phyloP scores from a whole-genome alignment of 2,797 vertebrate genomes.

The Spea hammondii region DNA sequence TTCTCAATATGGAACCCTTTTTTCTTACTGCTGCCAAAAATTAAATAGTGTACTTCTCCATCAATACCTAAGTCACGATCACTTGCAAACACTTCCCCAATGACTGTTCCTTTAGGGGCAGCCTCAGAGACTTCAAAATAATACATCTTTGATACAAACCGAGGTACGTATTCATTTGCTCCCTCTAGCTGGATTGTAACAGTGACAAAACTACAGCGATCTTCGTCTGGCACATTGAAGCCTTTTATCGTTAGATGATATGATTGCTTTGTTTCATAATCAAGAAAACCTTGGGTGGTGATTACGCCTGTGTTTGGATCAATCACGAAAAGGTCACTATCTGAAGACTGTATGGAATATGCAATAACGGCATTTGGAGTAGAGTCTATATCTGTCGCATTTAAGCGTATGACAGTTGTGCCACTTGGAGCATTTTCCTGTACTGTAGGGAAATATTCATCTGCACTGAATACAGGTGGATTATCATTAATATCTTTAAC shows the following conservation, averaged over 20 bases:
- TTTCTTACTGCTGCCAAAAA: conserved; percentile 89
- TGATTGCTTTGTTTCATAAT: conserved; percentile 94
- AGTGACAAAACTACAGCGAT: conserved; percentile 90
- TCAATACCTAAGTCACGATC: conserved; percentile 92
- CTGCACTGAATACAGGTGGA: conserved; percentile 81
- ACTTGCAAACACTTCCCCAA: conserved; percentile 96
- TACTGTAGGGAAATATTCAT: conserved; percentile 86
- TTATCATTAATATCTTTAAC: conserved; percentile 94
- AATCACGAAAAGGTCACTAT: conserved; percentile 95
- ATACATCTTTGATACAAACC: conserved; percentile 96
- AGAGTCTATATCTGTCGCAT: conserved; percentile 84
- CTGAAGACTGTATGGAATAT: conserved; percentile 89
- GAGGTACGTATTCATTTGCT: conserved; percentile 95
- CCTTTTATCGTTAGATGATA: conserved; percentile 93
- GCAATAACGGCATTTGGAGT: conserved; percentile 87
- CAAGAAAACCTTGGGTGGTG: conserved; percentile 97
- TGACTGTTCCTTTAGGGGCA: conserved; percentile 80
- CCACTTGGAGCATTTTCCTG: conserved; percentile 96
- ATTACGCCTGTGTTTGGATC: conserved; percentile 92
- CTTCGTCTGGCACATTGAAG: conserved; percentile 96
- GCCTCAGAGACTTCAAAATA: conserved; percentile 97
- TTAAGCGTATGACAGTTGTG: conserved; percentile 88
- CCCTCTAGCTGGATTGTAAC: conserved; percentile 90
- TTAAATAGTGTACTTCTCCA: conserved; percentile 91
- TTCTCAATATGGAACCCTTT: conserved; percentile 89